phyloP scores from a whole-genome alignment of 2,113 vertebrate species.

The Xiphophorus hellerii region DNA sequence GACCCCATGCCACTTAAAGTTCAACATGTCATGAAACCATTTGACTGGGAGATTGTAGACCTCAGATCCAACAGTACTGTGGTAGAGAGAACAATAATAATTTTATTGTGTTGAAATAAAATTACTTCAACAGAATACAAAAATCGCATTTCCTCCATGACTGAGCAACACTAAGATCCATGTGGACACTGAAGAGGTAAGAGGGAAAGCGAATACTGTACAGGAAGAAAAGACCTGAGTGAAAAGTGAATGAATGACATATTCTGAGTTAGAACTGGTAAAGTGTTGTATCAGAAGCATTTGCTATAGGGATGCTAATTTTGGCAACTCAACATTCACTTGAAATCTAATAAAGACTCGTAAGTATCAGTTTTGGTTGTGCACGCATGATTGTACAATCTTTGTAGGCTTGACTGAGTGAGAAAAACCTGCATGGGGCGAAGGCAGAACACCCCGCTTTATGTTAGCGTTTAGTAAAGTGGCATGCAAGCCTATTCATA shows the following conservation, averaged over 20 bases:
- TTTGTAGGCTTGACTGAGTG: conserved; percentile 51
- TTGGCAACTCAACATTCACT: conserved; percentile 45
- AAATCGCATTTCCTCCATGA: conserved; percentile 11
- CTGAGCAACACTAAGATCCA: not conserved
- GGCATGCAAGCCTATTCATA: not conserved
- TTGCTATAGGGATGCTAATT: conserved; percentile 30
- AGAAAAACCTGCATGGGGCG: conserved; percentile 37
- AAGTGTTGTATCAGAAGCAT: conserved; percentile 28
- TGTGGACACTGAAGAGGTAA: not conserved
- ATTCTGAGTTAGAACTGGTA: conserved; percentile 1
- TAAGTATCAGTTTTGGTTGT: conserved; percentile 44
- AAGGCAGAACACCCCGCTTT: no score
- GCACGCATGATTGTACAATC: conserved; percentile 55
- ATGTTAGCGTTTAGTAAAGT: no score
- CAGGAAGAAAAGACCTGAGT: not conserved
- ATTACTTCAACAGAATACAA: not conserved
- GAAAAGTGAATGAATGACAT: conserved; percentile 10
- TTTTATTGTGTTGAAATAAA: conserved; percentile 14
- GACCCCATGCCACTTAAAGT: conserved; percentile 19
- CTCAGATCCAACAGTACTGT: not conserved
- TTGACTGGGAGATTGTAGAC: conserved; percentile 12
- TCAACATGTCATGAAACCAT: conserved; percentile 13
- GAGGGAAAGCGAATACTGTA: not conserved
- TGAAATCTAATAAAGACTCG: conserved; percentile 53
- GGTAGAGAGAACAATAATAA: conserved; percentile 10